Base-by-base conservation (phyloP, 2,888 invertebrate genomes). In the Melanchra persicariae region DNA sequence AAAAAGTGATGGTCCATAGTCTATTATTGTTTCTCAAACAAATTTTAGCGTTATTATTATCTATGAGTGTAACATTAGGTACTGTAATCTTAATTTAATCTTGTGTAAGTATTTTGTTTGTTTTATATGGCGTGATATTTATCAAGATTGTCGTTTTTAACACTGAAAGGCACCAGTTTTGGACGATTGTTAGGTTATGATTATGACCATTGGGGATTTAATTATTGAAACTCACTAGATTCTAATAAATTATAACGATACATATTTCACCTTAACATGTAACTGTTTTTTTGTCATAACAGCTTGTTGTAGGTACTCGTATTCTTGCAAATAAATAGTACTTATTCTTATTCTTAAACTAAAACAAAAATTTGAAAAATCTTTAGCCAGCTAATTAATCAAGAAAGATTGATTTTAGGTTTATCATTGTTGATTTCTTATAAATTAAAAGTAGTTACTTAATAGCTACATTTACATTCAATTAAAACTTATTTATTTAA, bases 71-170 rank as follows among this genome's bases (percentile, higher is more conserved):
- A 22, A 34, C 22, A 8, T 54, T 43, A 75, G 8, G 40, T 40
- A 40, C n/a, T n/a, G 54, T 55, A 71, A 71, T 47, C 54, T 68
- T 7, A 19, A n/a, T 40, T 55, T 24, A 22, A 54, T 9, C 6
- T 3, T 40, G 22, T 68, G 54, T 54, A 24, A 34, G 6, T 49
- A 43, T 68, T 76, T 74, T 52, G 15, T 67, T 49, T 49, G 10
- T 7, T 55, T 15, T n/a, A 2, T 17, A 47, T 40, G 26, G n/a
- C 22, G n/a, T 40, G 17, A 55, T 24, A 10, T 34, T 34, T 54
- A 40, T 47, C 17, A 26, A n/a, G 24, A 49, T n/a, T 45, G 19
- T 37, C 8, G 10, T 15, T n/a, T 19, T 5, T 8, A 37, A 15
- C 15, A 24, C 9, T 2, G n/a, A 30, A 17, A 24, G n/a, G 4